Conservation (phyloP, 53 echinoderm and acorn worm species). For the Pentamera pediparva region DNA sequence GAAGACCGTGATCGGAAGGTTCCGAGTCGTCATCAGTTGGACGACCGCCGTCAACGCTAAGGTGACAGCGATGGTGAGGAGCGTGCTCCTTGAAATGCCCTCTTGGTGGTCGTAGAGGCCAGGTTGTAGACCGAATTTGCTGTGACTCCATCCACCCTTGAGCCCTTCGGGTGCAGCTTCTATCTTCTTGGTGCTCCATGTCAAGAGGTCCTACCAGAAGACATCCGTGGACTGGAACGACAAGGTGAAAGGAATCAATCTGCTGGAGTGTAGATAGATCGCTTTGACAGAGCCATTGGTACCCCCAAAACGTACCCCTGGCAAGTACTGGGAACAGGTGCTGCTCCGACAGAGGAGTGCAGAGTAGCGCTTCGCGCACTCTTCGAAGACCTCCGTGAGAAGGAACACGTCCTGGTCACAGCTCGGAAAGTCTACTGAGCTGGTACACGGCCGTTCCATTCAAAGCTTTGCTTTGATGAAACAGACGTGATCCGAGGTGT, state of each 20-base stretch:
- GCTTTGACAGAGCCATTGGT: constrained; percentile 28
- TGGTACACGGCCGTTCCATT: constrained; percentile 49
- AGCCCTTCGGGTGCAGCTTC: constrained; percentile 33
- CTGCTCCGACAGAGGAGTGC: neutral
- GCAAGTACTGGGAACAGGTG: constrained; percentile 1
- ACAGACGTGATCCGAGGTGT: constrained; percentile 9
- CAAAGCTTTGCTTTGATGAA: constrained; percentile 47
- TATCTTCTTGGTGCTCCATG: constrained; percentile 32
- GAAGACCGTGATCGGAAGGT: constrained; percentile 38
- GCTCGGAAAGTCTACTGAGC: constrained; percentile 23
- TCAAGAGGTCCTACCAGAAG: constrained; percentile 23
- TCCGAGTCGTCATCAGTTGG: constrained; percentile 40
- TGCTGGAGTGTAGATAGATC: constrained; percentile 17
- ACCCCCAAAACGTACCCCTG: constrained; percentile 39
- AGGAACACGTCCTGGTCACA: constrained; percentile 41
- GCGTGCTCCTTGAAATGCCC: constrained; percentile 34
- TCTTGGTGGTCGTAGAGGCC: constrained; percentile 27
- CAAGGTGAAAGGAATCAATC: neutral
- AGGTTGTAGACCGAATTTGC: neutral
- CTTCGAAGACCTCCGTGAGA: neutral
- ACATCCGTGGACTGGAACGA: constrained; percentile 14
- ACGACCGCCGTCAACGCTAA: constrained; percentile 40
- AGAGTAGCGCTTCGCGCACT: constrained; percentile 3
- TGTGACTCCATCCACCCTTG: constrained; percentile 49
- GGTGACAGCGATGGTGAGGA: constrained; percentile 31